Conservation (phyloP, 2,888 invertebrate species). For the Oxytorus armatus region DNA sequence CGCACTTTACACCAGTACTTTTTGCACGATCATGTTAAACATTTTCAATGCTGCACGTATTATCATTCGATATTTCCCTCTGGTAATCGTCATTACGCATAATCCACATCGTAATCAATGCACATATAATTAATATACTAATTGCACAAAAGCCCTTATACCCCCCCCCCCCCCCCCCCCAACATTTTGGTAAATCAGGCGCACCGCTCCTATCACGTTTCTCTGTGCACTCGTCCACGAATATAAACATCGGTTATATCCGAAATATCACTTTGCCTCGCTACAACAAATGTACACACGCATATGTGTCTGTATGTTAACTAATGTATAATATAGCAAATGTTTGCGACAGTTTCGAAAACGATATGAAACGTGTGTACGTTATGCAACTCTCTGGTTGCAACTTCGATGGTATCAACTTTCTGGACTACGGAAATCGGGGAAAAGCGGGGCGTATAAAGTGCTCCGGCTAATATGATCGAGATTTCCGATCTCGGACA, state of each 20-base stretch:
- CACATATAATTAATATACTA: background rate
- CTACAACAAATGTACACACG: background rate
- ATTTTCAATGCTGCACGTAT: conserved; percentile 5
- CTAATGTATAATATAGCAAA: background rate
- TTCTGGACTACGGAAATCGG: no score
- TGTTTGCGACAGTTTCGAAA: background rate
- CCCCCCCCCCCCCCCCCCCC: no score
- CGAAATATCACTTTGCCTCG: conserved; percentile 2
- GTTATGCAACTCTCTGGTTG: background rate
- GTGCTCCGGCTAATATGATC: no score
- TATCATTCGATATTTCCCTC: conserved; percentile 3
- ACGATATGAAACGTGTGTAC: background rate
- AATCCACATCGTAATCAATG: background rate
- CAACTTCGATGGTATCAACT: background rate
- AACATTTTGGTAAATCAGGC: conserved; percentile 11
- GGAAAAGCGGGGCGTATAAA: background rate
- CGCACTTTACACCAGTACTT: background rate
- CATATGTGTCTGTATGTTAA: no score
- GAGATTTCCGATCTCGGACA: no score
- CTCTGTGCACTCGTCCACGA: background rate
- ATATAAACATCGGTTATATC: conserved; percentile 27
- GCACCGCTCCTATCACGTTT: background rate
- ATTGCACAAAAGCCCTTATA: no score
- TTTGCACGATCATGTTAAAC: background rate
- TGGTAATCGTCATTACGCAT: background rate